Conservation (phyloP, 2,888 invertebrate species). For the Tiliacea aurago region DNA sequence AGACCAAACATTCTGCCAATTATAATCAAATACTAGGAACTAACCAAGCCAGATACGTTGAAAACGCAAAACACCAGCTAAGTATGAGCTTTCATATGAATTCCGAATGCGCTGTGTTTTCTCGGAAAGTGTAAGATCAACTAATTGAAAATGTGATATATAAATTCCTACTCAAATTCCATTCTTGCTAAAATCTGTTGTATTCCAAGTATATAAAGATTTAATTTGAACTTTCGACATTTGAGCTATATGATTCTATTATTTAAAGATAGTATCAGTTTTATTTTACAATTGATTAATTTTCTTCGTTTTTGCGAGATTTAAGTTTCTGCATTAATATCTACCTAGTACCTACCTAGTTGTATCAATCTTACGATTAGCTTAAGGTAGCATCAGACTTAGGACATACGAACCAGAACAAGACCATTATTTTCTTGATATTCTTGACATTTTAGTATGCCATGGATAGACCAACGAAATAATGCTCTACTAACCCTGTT, state of each 20-base stretch:
- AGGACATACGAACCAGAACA: neutral
- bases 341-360: neutral
- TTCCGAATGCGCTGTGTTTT: neutral
- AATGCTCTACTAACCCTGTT: neutral
- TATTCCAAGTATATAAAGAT: neutral
- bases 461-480: neutral
- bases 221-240: neutral
- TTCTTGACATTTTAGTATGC: neutral
- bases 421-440: neutral
- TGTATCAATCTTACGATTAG: neutral
- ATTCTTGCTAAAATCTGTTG: neutral
- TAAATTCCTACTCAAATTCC: neutral
- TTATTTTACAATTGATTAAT: neutral
- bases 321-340: neutral
- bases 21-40: conserved; percentile 8
- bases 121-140: conserved; percentile 7
- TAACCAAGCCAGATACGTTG: neutral
- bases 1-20: neutral
- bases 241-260: no score
- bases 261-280: no score
- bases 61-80: conserved; percentile 1
- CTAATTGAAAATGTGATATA: conserved; percentile 5
- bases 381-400: no score
- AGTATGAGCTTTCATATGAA: neutral
- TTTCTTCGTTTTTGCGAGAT: neutral